Percentiles rank a stretch among this genome's conserved stretches.
Conservation (phyloP, 2,113 vertebrate species). For the Gavia stellata region DNA sequence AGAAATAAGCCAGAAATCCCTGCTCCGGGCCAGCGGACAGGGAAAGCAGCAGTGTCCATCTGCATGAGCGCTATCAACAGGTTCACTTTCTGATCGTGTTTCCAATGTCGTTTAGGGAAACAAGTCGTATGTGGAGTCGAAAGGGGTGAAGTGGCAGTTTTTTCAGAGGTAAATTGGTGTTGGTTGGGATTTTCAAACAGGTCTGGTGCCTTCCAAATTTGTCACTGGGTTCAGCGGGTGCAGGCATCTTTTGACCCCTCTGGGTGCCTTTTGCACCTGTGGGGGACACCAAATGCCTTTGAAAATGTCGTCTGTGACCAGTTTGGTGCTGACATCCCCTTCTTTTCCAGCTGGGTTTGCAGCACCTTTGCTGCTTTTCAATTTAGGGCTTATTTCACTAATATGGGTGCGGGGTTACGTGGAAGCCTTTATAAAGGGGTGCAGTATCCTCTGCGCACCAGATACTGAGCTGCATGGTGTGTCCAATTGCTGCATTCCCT, state of each 20-base stretch:
- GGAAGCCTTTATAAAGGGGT: neutral
- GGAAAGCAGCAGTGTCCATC: neutral
- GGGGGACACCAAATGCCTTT: neutral
- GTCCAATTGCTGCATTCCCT: neutral
- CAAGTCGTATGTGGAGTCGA: neutral
- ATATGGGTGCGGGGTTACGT: fast-evolving
- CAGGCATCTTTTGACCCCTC: neutral
- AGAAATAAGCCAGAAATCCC: neutral
- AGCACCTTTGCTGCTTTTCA: neutral
- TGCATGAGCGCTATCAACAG: fast-evolving
- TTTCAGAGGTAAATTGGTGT: neutral
- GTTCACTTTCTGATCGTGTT: neutral
- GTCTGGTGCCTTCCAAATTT: fast-evolving
- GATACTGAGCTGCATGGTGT: neutral
- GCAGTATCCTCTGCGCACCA: neutral
- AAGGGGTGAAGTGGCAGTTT: neutral
- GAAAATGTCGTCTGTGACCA: neutral
- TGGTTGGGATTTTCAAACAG: neutral
- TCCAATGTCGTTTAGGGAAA: neutral
- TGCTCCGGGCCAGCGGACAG: fast-evolving
- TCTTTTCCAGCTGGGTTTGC: neutral
- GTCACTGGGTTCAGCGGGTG: neutral
- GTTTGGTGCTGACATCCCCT: neutral
- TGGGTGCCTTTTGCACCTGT: neutral
- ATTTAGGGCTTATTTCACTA: neutral